A percentile compares a stretch with the other conserved stretches of the same genome.
Conservation (phyloP, 2,113 vertebrate genomes). For the Indicator indicator region DNA sequence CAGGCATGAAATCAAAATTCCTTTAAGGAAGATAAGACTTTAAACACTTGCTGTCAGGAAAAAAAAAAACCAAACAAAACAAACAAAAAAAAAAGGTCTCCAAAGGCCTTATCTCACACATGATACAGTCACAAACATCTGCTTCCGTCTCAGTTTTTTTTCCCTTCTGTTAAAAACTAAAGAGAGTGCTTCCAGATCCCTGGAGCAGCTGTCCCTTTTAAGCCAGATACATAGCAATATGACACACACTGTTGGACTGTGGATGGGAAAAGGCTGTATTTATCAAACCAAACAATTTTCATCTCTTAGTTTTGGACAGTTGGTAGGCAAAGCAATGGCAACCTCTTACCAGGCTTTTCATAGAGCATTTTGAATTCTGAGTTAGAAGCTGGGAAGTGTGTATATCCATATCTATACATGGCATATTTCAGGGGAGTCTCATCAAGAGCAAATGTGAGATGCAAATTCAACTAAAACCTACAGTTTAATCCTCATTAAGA, state of each 20-base stretch:
- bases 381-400: background rate
- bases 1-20: slow-evolving; percentile 58
- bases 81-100: background rate
- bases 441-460: background rate
- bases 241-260: slow-evolving; percentile 30
- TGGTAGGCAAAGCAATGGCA: background rate
- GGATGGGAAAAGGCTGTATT: slow-evolving; percentile 10
- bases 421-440: background rate
- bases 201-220: slow-evolving; percentile 67
- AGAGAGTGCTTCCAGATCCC: slow-evolving; percentile 60
- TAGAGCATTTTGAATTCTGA: background rate
- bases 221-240: slow-evolving; percentile 45
- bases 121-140: slow-evolving; percentile 63
- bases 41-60: slow-evolving; percentile 37
- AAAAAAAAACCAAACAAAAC: background rate
- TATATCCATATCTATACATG: background rate
- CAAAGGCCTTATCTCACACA: slow-evolving; percentile 30
- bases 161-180: slow-evolving; percentile 60
- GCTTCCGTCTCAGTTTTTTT: slow-evolving; percentile 56
- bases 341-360: background rate
- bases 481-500: slow-evolving; percentile 67
- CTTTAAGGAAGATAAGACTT: slow-evolving; percentile 63
- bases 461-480: slow-evolving; percentile 52
- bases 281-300: slow-evolving; percentile 44
- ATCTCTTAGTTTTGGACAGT: background rate